Percentiles rank a stretch among this genome's conserved stretches.
Evolutionary conservation across 2,888 invertebrate genomes (phyloP).

Genomic region (Hypselothyrea guttata): DNA sequence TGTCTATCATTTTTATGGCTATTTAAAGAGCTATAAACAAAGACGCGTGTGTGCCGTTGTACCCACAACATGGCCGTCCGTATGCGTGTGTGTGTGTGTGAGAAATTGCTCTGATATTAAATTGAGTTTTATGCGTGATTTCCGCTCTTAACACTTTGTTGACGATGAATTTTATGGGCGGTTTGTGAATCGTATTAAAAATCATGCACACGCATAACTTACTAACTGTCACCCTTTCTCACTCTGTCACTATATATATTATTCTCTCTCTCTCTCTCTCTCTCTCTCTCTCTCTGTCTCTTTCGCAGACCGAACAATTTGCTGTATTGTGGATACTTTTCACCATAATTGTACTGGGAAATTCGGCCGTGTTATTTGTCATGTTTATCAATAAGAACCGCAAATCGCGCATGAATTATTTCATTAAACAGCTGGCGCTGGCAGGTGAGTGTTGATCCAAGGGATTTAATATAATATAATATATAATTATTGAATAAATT

Average conservation of each 20-base stretch:
- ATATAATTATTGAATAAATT: no score
- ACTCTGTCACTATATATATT: no score
- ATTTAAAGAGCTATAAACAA: slow-evolving; percentile 65
- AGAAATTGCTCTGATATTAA: slow-evolving; percentile 56
- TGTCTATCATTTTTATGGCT: slow-evolving; percentile 71
- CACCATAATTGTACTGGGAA: slow-evolving; percentile 92
- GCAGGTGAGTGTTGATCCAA: slow-evolving; percentile 92
- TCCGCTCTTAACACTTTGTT: slow-evolving; percentile 72
- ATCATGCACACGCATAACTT: slow-evolving; percentile 7
- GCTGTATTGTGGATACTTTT: slow-evolving; percentile 93
- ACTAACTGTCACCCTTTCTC: no score
- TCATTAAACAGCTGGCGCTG: slow-evolving; percentile 95
- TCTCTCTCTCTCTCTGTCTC: slow-evolving; percentile 4
- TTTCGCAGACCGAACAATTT: slow-evolving; percentile 90
- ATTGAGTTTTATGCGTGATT: slow-evolving; percentile 74
- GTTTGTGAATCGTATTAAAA: slow-evolving; percentile 46
- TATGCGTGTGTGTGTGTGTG: slow-evolving; percentile 20
- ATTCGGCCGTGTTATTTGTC: slow-evolving; percentile 93
- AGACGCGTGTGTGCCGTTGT: slow-evolving; percentile 25
- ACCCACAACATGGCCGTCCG: no score
- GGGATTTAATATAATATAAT: no score
- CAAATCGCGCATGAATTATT: slow-evolving; percentile 97
- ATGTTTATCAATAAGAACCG: slow-evolving; percentile 91
- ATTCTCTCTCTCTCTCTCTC: no score
- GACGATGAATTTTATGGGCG: slow-evolving; percentile 56